These are phyloP conservation scores for Felis chaus DNA, from an alignment of 2,113 vertebrate species.

Conservation along the genomic window DNA sequence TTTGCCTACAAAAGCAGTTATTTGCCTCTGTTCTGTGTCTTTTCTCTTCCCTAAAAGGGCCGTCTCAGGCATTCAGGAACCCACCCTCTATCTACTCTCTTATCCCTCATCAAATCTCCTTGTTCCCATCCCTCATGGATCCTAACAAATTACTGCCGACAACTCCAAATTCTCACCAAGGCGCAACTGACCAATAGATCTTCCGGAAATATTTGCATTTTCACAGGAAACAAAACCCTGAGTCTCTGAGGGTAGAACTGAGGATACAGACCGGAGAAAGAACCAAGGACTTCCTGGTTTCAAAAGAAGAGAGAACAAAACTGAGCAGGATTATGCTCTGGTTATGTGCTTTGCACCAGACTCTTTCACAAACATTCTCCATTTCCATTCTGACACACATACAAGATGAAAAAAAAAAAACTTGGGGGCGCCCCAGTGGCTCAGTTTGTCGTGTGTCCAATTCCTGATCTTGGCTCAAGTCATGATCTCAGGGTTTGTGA, in stretches of 20 bases:
- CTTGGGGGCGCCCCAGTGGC: too few species aligned
- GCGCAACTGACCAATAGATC: not conserved
- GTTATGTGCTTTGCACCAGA: accelerated
- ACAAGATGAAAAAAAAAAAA: not conserved
- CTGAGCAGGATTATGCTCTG: not conserved
- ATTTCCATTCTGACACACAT: not conserved
- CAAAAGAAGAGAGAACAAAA: not conserved
- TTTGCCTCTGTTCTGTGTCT: not conserved
- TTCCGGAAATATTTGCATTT: not conserved
- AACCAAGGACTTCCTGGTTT: not conserved
- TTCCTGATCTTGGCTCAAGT: too few species aligned
- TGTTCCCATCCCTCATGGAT: not conserved
- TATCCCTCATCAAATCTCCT: not conserved
- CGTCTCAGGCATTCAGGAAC: not conserved
- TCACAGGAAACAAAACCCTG: not conserved
- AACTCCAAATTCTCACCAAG: not conserved
- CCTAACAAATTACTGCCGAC: not conserved
- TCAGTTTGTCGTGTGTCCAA: too few species aligned
- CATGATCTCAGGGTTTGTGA: too few species aligned
- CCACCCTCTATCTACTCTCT: not conserved
- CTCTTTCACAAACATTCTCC: not conserved
- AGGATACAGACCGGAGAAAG: not conserved
- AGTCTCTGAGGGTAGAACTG: not conserved
- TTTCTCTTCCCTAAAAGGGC: not conserved
- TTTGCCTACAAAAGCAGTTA: not conserved